These are phyloP conservation scores for Napeogenes sylphis DNA, from an alignment of 2,888 invertebrate species.

Conservation along the genomic window DNA sequence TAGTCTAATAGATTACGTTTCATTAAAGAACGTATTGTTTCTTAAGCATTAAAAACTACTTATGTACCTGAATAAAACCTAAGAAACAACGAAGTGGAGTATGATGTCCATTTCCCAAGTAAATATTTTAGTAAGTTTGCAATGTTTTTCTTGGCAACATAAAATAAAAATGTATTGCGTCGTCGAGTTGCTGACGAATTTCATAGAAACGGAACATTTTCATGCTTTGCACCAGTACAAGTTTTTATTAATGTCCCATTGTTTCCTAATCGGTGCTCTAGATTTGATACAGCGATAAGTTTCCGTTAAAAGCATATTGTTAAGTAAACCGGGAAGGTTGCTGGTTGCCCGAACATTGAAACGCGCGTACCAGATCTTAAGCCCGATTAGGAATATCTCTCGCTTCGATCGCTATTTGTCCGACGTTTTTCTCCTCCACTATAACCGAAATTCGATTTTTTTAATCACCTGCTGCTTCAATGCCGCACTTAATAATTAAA, in stretches of 20 bases:
- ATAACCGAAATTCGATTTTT: conserved; percentile 55
- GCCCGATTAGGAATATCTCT: conserved; percentile 63
- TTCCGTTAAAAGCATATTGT: conserved; percentile 66
- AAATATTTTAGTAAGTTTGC: background rate
- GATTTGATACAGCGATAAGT: conserved; percentile 69
- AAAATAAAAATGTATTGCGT: conserved; percentile 16
- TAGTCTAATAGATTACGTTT: no score
- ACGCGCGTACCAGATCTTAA: conserved; percentile 56
- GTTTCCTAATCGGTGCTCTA: conserved; percentile 67
- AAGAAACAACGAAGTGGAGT: background rate
- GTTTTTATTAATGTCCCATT: conserved; percentile 71
- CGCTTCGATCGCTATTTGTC: conserved; percentile 56
- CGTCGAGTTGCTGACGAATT: conserved; percentile 23
- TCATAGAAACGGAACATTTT: conserved; percentile 56
- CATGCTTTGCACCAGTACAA: conserved; percentile 59
- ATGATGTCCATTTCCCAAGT: conserved; percentile 2
- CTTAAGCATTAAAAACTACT: no score
- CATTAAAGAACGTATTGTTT: no score
- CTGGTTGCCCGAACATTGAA: conserved; percentile 45
- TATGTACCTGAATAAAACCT: no score
- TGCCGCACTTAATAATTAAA: conserved; percentile 40
- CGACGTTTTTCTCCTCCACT: conserved; percentile 48
- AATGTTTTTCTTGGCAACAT: conserved; percentile 10
- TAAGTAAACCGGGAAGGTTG: conserved; percentile 55
- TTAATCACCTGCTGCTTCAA: conserved; percentile 36